These are phyloP conservation scores for Uloborus diversus DNA, from an alignment of 1,140 invertebrate genomes.

Conservation along the genomic window DNA sequence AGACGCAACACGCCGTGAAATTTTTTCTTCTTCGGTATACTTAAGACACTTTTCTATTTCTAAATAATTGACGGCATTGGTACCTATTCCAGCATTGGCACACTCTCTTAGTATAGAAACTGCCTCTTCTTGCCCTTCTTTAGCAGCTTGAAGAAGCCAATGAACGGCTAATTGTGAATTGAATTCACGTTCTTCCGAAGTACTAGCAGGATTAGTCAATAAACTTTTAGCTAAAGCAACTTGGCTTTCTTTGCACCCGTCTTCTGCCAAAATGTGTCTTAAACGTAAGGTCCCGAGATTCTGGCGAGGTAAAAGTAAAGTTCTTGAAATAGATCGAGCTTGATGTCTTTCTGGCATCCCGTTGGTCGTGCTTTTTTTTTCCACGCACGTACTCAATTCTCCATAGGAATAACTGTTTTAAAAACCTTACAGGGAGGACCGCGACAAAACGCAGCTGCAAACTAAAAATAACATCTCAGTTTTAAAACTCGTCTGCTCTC, in stretches of 20 bases:
- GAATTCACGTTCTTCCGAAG: constrained; percentile 70
- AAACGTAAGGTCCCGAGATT: constrained; percentile 65
- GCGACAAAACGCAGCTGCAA: constrained; percentile 12
- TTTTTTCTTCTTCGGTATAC: constrained; percentile 22
- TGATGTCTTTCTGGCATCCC: constrained; percentile 37
- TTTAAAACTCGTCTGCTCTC: background rate
- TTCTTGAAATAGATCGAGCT: constrained; percentile 39
- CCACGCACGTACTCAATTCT: constrained; percentile 21
- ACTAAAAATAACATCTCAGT: constrained; percentile 31
- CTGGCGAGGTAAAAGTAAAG: constrained; percentile 31
- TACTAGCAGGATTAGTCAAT: constrained; percentile 74
- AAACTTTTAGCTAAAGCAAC: constrained; percentile 79
- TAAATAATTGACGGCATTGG: constrained; percentile 13
- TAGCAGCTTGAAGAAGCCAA: constrained; percentile 88
- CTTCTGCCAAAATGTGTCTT: constrained; percentile 77
- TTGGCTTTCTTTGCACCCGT: constrained; percentile 83
- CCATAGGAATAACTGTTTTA: constrained; percentile 20
- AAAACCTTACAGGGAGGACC: constrained; percentile 11
- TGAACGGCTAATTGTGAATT: constrained; percentile 79
- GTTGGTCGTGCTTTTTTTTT: constrained; percentile 35
- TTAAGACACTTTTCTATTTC: constrained; percentile 51
- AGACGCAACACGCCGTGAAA: constrained; percentile 26
- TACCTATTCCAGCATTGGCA: constrained; percentile 75
- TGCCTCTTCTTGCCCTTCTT: constrained; percentile 87
- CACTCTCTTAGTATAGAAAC: constrained; percentile 81